These are phyloP conservation scores for Rhagium mordax DNA, from an alignment of 2,888 invertebrate genomes.

Conservation along the genomic window DNA sequence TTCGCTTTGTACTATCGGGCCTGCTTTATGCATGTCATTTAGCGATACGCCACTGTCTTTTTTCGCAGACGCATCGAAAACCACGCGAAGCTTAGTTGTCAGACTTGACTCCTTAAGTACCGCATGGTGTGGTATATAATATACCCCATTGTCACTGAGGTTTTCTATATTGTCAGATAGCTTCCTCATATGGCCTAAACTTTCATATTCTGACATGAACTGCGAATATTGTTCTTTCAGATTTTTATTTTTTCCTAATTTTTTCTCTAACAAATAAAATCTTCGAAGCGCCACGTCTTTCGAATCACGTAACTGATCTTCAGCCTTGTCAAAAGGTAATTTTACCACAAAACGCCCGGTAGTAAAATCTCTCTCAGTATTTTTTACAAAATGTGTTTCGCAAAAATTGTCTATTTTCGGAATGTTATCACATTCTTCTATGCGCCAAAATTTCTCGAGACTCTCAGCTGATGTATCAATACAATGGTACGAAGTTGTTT, in stretches of 20 bases:
- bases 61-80: slow-evolving; percentile 51
- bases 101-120: slow-evolving; percentile 44
- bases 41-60: slow-evolving; percentile 42
- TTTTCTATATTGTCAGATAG: not conserved
- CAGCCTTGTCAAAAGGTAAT: slow-evolving; percentile 31
- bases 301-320: slow-evolving; percentile 33
- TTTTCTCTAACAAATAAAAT: slow-evolving; percentile 29
- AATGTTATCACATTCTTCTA: slow-evolving; percentile 24
- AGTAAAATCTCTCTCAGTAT: slow-evolving; percentile 10
- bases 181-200: slow-evolving; percentile 39
- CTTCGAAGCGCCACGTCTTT: slow-evolving; percentile 34
- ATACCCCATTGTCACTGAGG: slow-evolving; percentile 10
- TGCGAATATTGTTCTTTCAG: slow-evolving; percentile 37
- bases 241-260: slow-evolving; percentile 2
- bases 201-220: slow-evolving; percentile 46
- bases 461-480: not conserved
- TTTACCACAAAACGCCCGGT: slow-evolving; percentile 37
- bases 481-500: not conserved
- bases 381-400: slow-evolving; percentile 41
- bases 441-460: slow-evolving; percentile 35
- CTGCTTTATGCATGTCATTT: slow-evolving; percentile 45
- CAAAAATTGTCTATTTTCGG: slow-evolving; percentile 16
- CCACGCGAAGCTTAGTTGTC: slow-evolving; percentile 49
- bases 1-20: slow-evolving; percentile 45
- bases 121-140: slow-evolving; percentile 52